A percentile compares a stretch with the other conserved stretches of the same genome.
These are phyloP conservation scores for Tridacna crocea DNA, from an alignment of 2,888 invertebrate genomes.

Conservation along the genomic window DNA sequence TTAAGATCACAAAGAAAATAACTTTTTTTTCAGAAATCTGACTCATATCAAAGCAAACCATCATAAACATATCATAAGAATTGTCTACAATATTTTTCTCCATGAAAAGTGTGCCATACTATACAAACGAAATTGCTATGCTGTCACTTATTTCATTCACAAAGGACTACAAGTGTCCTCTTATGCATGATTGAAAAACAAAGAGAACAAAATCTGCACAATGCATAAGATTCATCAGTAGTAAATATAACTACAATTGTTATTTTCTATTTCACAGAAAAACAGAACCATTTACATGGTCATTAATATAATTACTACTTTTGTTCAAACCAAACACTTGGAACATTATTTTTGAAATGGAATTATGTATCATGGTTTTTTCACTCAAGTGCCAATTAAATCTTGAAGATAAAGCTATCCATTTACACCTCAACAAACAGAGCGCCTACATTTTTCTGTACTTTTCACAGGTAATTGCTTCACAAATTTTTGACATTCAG, in stretches of 20 bases:
- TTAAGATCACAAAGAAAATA: too few species aligned
- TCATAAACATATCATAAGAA: too few species aligned
- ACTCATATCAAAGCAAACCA: too few species aligned
- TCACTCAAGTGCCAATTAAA: slow-evolving; percentile 20
- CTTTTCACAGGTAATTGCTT: slow-evolving; percentile 25
- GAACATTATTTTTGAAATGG: slow-evolving; percentile 11
- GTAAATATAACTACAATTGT: background rate
- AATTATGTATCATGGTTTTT: background rate
- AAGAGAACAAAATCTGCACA: background rate
- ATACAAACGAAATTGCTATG: too few species aligned
- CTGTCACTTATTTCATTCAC: too few species aligned
- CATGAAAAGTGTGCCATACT: too few species aligned
- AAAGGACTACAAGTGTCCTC: background rate
- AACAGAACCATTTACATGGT: background rate
- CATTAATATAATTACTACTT: slow-evolving; percentile 10
- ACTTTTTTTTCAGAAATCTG: too few species aligned
- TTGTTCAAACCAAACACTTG: slow-evolving; percentile 11
- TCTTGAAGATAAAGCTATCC: slow-evolving; percentile 23
- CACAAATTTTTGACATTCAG: slow-evolving; percentile 3
- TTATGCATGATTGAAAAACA: background rate
- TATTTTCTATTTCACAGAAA: slow-evolving; percentile 6
- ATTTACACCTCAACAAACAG: slow-evolving; percentile 21
- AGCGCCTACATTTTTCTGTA: background rate
- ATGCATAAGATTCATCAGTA: background rate
- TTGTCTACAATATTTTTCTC: too few species aligned